Conservation (phyloP, 1,140 invertebrate genomes). For the Metopolophium dirhodum region DNA sequence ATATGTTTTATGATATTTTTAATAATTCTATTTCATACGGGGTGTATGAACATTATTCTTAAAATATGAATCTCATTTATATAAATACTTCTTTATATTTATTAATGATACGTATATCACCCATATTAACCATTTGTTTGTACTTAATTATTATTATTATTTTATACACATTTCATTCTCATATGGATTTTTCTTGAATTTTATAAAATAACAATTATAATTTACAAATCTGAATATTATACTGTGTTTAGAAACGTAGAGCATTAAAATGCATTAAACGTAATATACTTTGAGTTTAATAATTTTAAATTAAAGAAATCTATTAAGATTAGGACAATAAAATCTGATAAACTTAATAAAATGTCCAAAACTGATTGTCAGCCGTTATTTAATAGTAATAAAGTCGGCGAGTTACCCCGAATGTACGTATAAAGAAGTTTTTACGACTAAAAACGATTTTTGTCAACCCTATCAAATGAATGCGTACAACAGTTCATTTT, state of each 20-base stretch:
- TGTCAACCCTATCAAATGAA: neutral
- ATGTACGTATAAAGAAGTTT: neutral
- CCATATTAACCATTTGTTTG: neutral
- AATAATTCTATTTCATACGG: neutral
- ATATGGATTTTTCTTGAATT: neutral
- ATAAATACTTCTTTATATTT: neutral
- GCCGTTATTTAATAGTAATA: neutral
- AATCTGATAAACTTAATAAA: neutral
- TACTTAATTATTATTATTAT: neutral
- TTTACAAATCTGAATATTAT: neutral
- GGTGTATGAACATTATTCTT: neutral
- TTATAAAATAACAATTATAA: neutral
- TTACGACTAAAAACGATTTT: neutral
- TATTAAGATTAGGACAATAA: neutral
- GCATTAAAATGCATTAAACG: neutral
- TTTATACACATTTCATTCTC: neutral
- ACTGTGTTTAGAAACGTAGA: neutral
- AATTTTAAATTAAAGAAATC: neutral
- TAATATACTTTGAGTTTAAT: too few relatives aligned
- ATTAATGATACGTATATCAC: neutral
- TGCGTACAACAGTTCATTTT: neutral
- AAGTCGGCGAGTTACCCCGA: neutral
- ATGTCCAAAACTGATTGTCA: neutral
- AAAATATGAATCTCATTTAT: neutral
- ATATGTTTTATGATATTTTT: neutral